Base-by-base conservation (phyloP, 2,888 invertebrate species). In the Stenurella melanura region DNA sequence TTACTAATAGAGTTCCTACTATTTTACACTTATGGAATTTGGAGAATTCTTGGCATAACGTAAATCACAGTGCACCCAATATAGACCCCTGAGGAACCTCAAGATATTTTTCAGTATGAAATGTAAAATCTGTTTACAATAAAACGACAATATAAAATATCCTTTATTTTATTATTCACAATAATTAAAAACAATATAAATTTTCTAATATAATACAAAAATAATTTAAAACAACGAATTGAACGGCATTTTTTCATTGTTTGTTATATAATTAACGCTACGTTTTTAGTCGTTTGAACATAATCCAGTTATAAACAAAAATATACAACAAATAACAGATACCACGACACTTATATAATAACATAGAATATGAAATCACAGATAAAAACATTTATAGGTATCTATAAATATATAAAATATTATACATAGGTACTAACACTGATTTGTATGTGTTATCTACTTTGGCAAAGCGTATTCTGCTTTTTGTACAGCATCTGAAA, bases 401-500 rank as follows among this genome's bases (percentile, higher is more conserved):
- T 66, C 18, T 66, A 66, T 67, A 67, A 67, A 67, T 70, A 58
- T 70, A 70, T 34, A 70, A 70, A 70, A 70, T 70, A 60, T 38
- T 42, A 60, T 19, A 42, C 38, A 70, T n/a, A 64, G 38, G 42
- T 57, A 60, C 72, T 34, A 72, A 72, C 72, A 72, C 63, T 54
- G 72, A 72, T 72, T 58, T 70, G 9, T 70, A 18, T 69, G 58
- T 50, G 67, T 42, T 60, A 72, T 21, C 72, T 72, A 72, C 63
- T 67, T 67, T 67, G 63, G 63, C 60, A 71, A 72, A 72, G 72
- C 72, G 72, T 63, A 72, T 72, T 54, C 56, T 72, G 72, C 72
- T 72, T 72, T 70, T 72, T 61, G 42, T 63, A 63, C 72, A 63
- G 63, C 9, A 72, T 50, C 7, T 26, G 26, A 9, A 30, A 50